Base-by-base conservation (phyloP, 2,888 invertebrate species). In the Nemoura dubitans region DNA sequence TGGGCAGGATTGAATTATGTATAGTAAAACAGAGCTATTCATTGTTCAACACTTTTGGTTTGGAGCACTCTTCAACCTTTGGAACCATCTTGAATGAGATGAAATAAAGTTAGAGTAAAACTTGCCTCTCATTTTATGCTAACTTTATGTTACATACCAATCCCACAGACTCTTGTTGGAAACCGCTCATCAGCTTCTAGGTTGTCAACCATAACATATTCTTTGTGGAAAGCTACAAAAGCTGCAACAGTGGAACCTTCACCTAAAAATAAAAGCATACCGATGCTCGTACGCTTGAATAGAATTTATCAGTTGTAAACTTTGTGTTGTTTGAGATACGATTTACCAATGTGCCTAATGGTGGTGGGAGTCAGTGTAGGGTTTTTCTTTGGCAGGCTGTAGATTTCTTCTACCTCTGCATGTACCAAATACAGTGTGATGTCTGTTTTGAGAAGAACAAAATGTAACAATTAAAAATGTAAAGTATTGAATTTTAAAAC, bases 381-480 rank as follows among this genome's bases (percentile, higher is more conserved):
- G 86, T 92, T 92, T 86, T 92, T 91, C 80, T 92, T 92, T 2
- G 93, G 92, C 91, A 93, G 92, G 88, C 93, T 90, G 36, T 93
- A 92, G 83, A 94, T 93, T 90, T 94, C 94, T 86, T 93, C 93
- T 80, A 91, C 92, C 27, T 91, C 86, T 27, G 91, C 90, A 89
- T 94, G 92, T 0, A 94, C 94, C 87, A 93, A 92, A 89, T 94
- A 94, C 27, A 94, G 91, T 86, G 94, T 93, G 5, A 93, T 93
- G 25, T 94, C 94, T 93, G 90, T 6, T 16, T 16, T 7, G 16
- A 21, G 26, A 36, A 76, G 3, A 36, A 36, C 3, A 36, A 76
- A 25, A 7, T 76, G 26, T 2, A 3, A 21, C 26, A 21, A 76
- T 25, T 25, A 25, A 5, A 7, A 82, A 30, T 29, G 29, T 16